Evolutionary conservation across 2,888 invertebrate species (phyloP), one percentile per base, ranked within the genome.

Genomic region (Sylvicola cinctus): DNA sequence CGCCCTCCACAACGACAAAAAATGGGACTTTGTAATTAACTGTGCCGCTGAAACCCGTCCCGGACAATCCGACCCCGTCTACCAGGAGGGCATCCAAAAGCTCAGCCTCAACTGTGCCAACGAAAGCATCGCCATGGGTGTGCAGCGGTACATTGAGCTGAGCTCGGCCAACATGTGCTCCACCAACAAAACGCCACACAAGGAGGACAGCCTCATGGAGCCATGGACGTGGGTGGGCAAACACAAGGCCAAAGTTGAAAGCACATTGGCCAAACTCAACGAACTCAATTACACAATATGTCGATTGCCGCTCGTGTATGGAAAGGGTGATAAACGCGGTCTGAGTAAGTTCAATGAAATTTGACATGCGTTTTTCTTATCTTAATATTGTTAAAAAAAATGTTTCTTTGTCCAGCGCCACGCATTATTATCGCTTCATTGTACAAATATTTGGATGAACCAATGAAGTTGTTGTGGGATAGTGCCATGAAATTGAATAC

Each of bases 391-490:
- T 28, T 5, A 13, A 8, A 8, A 7, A 7, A 11, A 28, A 20
- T 8, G 4, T 8, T 13, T 31, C n/a, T 6, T 31, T 40, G 50
- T 55, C 11, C 56, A 84, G 84, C 79, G 40, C 85, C 87, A 0
- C 70, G 88, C 30, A 65, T 90, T 35, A 70, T 90, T 25, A 75
- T 84, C 46, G 88, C 85, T 37, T 80, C 79, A 27, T 74, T 90
- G 41, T 91, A 91, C 59, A 84, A 81, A 50, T 74, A 84, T 49
- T 62, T 88, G 20, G 72, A 74, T 26, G 85, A 90, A 58, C 80
- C 81, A 41, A 87, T 91, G 87, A 85, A 87, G 56, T 63, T 91
- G 25, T 62, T 90, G 15, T 91, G 90, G 88, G 81, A 78, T 28
- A 73, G 75, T 10, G 73, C 80, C 39, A 64, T 90, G 42, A 74